A percentile compares a stretch with the other conserved stretches of the same genome.
Evolutionary conservation across 2,797 vertebrate species (phyloP).

Genomic region (Leptoclinus maculatus): DNA sequence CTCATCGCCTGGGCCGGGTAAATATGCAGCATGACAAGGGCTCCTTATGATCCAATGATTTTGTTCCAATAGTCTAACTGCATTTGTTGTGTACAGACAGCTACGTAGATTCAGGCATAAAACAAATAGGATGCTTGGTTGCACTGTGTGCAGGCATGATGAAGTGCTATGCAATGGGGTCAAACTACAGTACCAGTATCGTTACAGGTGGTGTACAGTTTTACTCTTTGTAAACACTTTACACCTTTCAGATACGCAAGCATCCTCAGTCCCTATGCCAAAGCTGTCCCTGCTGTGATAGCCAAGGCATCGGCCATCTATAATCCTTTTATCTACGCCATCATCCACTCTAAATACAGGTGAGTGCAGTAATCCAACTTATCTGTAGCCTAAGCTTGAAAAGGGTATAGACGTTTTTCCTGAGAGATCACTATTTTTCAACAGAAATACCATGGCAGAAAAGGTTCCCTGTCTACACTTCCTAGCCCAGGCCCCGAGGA

Average conservation of each 20-base stretch:
- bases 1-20: slow-evolving; percentile 94
- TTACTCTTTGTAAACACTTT: slow-evolving; percentile 9
- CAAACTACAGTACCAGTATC: background rate
- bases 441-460: slow-evolving; percentile 82
- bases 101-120: slow-evolving; percentile 5
- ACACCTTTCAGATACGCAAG: slow-evolving; percentile 82
- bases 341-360: slow-evolving; percentile 94
- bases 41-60: slow-evolving; percentile 5
- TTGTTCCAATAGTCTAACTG: background rate
- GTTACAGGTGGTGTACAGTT: background rate
- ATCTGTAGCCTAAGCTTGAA: slow-evolving; percentile 5
- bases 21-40: slow-evolving; percentile 59
- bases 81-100: slow-evolving; percentile 1
- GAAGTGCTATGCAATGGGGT: background rate
- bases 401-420: slow-evolving; percentile 7
- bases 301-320: slow-evolving; percentile 93
- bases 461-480: slow-evolving; percentile 82
- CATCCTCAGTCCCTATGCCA: slow-evolving; percentile 88
- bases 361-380: slow-evolving; percentile 48
- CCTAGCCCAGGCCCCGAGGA: slow-evolving; percentile 66
- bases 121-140: slow-evolving; percentile 13
- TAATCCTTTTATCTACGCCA: slow-evolving; percentile 94
- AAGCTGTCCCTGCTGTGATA: slow-evolving; percentile 91
- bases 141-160: slow-evolving; percentile 22
- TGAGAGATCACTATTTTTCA: slow-evolving; percentile 15